Conservation (phyloP, 2,113 vertebrate species). For the Oreocharis arfaki region DNA sequence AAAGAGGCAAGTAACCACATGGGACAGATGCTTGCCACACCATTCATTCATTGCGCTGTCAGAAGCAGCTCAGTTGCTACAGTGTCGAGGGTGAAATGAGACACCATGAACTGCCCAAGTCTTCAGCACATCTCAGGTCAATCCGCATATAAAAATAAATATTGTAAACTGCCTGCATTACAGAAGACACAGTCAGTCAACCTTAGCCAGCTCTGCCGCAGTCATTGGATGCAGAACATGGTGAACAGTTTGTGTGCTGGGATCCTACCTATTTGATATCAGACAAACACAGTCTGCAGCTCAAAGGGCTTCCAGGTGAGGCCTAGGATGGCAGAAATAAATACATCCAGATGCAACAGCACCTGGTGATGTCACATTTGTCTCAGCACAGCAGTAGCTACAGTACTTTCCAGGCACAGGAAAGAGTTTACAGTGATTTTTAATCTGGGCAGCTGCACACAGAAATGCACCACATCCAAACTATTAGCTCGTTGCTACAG, state of each 20-base stretch:
- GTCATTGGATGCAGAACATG: neutral
- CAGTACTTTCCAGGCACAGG: neutral
- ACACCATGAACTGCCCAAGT: neutral
- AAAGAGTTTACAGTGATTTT: neutral
- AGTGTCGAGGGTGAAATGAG: neutral
- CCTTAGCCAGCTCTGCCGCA: neutral
- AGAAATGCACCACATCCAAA: neutral
- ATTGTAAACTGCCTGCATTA: neutral
- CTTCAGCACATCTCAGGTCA: neutral
- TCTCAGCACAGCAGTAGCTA: neutral
- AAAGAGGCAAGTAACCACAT: neutral
- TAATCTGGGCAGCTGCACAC: neutral
- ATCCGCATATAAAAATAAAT: neutral
- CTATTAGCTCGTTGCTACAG: neutral
- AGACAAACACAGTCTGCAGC: neutral
- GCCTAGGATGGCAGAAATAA: neutral
- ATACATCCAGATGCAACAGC: neutral
- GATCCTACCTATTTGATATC: neutral
- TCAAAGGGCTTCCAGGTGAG: neutral
- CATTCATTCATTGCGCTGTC: neutral
- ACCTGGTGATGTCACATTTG: neutral
- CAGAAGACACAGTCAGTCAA: neutral
- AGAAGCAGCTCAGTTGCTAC: neutral
- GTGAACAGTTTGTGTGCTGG: too few relatives aligned
- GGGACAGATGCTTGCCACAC: neutral